Percentiles rank a stretch among this genome's conserved stretches.
phyloP scores from a whole-genome alignment of 2,888 invertebrate genomes.

The Orchesellides sinensis region DNA sequence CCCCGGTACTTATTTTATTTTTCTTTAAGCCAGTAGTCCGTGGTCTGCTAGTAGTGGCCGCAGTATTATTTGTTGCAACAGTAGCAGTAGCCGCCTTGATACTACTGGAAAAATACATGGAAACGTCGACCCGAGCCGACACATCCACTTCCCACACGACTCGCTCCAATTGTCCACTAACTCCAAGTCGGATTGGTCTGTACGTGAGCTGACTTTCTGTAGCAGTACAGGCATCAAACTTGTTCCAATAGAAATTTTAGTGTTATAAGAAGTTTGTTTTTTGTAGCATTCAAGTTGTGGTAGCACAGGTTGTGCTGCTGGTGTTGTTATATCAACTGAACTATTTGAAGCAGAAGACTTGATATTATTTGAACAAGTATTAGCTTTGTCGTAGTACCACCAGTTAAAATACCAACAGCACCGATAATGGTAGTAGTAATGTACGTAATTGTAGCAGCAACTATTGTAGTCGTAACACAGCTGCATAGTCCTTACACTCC shows the following conservation, averaged over 20 bases:
- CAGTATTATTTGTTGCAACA: conserved; percentile 25
- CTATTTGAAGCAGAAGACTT: conserved; percentile 14
- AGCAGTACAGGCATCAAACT: conserved; percentile 52
- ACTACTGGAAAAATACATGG: conserved; percentile 38
- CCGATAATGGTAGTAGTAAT: conserved; percentile 33
- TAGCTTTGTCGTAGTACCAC: conserved; percentile 20
- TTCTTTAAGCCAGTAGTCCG: conserved; percentile 39
- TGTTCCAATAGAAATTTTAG: conserved; percentile 41
- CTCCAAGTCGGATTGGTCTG: conserved; percentile 58
- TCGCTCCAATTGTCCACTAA: conserved; percentile 69
- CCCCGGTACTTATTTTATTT: conserved; percentile 46
- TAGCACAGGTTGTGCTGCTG: conserved; percentile 32
- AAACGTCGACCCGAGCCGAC: conserved; percentile 67
- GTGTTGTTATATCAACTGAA: conserved; percentile 4
- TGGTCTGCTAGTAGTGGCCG: conserved; percentile 38
- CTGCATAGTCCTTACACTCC: conserved; percentile 21
- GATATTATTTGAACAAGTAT: conserved; percentile 38
- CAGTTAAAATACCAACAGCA: conserved; percentile 24
- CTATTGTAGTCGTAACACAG: conserved; percentile 15
- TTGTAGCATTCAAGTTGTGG: conserved; percentile 32
- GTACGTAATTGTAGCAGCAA: conserved; percentile 25
- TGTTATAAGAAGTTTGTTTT: conserved; percentile 24
- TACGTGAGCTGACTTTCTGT: conserved; percentile 71
- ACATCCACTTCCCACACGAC: conserved; percentile 62
- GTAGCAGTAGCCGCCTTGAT: conserved; percentile 10